A percentile compares a stretch with the other conserved stretches of the same genome.
Conservation (phyloP, 2,797 vertebrate genomes). For the Lepus oiostolus region DNA sequence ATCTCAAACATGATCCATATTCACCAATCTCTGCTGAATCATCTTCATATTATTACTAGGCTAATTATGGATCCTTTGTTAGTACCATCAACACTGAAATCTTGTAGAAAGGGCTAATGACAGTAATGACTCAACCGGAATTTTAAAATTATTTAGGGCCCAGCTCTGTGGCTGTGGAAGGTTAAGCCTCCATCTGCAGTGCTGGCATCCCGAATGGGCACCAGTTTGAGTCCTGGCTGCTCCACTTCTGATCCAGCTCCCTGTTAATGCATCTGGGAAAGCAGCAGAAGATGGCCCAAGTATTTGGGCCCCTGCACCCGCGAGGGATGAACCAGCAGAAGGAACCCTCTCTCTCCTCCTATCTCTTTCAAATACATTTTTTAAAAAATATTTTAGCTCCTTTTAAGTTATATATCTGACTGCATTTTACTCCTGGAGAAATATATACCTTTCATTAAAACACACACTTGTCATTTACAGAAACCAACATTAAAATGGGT, state of each 20-base stretch:
- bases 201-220: too few species aligned
- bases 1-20: not conserved
- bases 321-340: too few species aligned
- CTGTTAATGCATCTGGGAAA: too few species aligned
- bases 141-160: too few species aligned
- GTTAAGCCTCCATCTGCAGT: too few species aligned
- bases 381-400: constrained; percentile 25
- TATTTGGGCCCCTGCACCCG: too few species aligned
- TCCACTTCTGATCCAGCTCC: too few species aligned
- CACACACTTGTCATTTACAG: not conserved
- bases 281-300: too few species aligned
- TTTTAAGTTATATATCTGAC: constrained; percentile 14
- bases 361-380: too few species aligned
- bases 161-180: too few species aligned
- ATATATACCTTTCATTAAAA: constrained; percentile 46
- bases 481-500: not conserved
- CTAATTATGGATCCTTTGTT: constrained; percentile 25
- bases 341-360: too few species aligned
- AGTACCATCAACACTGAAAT: constrained; percentile 26
- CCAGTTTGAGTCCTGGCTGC: too few species aligned
- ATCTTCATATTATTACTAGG: not conserved
- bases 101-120: not conserved
- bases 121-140: not conserved
- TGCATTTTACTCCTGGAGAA: constrained; percentile 12
- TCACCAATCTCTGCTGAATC: not conserved